Base-by-base conservation (phyloP, 2,888 invertebrate species). In the Lasioglossum zephyrum region DNA sequence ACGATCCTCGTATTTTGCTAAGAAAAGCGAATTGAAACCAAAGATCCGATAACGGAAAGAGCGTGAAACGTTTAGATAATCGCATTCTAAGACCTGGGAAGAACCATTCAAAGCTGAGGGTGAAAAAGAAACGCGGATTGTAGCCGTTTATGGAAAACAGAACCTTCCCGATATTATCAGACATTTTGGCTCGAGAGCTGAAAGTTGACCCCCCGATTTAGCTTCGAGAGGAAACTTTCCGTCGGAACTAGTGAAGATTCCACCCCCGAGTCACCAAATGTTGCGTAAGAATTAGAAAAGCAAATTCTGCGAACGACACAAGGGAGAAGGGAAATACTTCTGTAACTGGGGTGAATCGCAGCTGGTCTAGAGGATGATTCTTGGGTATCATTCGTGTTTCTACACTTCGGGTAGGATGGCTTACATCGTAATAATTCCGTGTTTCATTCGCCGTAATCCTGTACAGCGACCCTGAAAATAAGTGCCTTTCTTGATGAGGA, bases 271-370 rank as follows among this genome's bases (percentile, higher is more conserved):
- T 49, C 66, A 9, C 13, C n/a, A 36, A 47, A 22, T 18, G 18
- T 36, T 22, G 70, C 9, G 26, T n/a, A 57, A n/a, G 57, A 77
- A 60, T 81, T 77, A 77, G 70, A 77, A 60, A 81, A 81, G 39
- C 47, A 81, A 81, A 81, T 72, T 77, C 70, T 26, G 44, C 26
- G 70, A 22, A 11, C 26, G 13, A 22, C 36, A 8, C 18, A n/a
- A 57, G 77, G 70, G 41, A 26, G 53, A 22, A 53, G 26, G 5
- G 36, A 76, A 57, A 31, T n/a, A 36, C 13, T 60, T 36, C 13
- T 53, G 41, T 75, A 75, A 69, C 49, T 16, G 76, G 49, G 63
- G 76, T 41, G 49, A 69, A 69, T 69, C 39, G 5, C 4, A 0
- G 8, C 36, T 39, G 53, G n/a, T 69, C 41, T 49, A 39, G 22